Base-by-base conservation (phyloP, 2,113 vertebrate genomes). In the Pogonocichla stellata region DNA sequence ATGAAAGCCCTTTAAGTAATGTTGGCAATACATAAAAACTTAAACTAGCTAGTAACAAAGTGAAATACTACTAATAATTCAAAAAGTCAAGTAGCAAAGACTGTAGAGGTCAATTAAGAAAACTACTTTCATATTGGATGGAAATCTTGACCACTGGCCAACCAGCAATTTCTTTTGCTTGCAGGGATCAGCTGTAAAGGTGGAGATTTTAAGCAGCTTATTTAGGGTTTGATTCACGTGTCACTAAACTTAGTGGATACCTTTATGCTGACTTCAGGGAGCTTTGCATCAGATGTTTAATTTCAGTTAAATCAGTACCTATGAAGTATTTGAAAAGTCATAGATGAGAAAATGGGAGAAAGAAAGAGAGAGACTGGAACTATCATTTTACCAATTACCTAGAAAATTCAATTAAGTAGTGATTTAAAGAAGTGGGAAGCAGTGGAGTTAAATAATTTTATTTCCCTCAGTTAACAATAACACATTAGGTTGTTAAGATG, bases 331-430 rank as follows among this genome's bases (percentile, higher is more conserved):
- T 88, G 56, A 83, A 80, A 92, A 83, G 20, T 45, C 20, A 19
- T 71, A 70, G 58, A 86, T 83, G 9, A 33, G 23, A 80, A 93
- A 90, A 86, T 58, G 24, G 85, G n/a, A 62, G 72, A 91, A 62
- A 80, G 53, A 66, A 47, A 43, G 48, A 71, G 26, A 74, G 53
- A 70, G 11, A 88, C 7, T 62, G 13, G 56, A 88, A 89, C 47
- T 60, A 69, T 56, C 6, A 8, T 89, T 86, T 91, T 84, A 91
- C 38, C 56, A 88, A 80, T 91, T 95, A 92, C 61, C 43, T 80
- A 86, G 75, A 90, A 95, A 92, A 94, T 93, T 34, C 60, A 91
- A 86, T 93, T 92, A 93, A 80, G 11, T 8, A 53, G 43, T 67
- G 77, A 78, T 84, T 86, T 94, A 67, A 91, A 88, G 64, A 93